phyloP scores from a whole-genome alignment of 1,140 invertebrate species.

The Papilio polytes region DNA sequence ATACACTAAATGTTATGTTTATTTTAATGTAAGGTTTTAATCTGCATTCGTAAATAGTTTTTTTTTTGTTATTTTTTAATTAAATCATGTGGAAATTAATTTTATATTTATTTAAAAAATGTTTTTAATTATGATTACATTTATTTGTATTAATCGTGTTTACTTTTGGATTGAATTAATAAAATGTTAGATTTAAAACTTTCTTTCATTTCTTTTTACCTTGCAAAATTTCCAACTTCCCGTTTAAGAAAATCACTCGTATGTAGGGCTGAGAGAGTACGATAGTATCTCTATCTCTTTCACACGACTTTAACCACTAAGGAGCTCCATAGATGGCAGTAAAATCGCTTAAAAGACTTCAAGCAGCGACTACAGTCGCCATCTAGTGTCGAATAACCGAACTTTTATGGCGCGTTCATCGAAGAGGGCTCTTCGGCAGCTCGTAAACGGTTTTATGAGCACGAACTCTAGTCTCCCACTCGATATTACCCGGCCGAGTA shows the following conservation, averaged over 20 bases:
- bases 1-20: not conserved
- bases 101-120: not conserved
- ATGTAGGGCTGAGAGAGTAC: slow-evolving; percentile 44
- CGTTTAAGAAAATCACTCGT: slow-evolving; percentile 31
- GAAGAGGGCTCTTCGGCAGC: slow-evolving; percentile 82
- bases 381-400: slow-evolving; percentile 80
- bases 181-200: not conserved
- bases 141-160: slow-evolving; percentile 3
- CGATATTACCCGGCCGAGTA: slow-evolving; percentile 80
- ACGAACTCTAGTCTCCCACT: slow-evolving; percentile 75
- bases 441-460: slow-evolving; percentile 83
- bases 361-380: slow-evolving; percentile 81
- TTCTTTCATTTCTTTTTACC: slow-evolving; percentile 1
- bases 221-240: slow-evolving; percentile 7
- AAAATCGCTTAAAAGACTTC: slow-evolving; percentile 77
- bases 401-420: slow-evolving; percentile 83
- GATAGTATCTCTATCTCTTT: slow-evolving; percentile 49
- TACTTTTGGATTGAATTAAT: not conserved
- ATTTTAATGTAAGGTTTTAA: no score
- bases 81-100: not conserved
- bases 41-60: not conserved
- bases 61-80: not conserved
- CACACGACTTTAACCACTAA: slow-evolving; percentile 72
- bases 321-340: slow-evolving; percentile 82
- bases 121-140: not conserved